Evolutionary conservation across 2,113 vertebrate genomes (phyloP), one percentile per base, ranked within the genome.

Genomic region (Microcebus lehilahytsara): DNA sequence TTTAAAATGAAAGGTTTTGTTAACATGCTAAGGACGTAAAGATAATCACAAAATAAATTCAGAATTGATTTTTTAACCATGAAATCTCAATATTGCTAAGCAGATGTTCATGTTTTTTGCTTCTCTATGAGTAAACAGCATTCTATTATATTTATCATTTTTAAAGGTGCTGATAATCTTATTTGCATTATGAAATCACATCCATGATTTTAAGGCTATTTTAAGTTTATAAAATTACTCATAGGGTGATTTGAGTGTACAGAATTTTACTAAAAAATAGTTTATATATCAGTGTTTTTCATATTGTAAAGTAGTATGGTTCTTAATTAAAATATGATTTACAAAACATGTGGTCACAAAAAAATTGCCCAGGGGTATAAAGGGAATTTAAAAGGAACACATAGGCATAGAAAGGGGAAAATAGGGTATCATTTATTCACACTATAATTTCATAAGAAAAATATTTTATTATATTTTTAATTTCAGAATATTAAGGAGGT

Each of bases 281-380:
- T 4, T 4, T 74, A 78, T 49, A 69, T 74, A 49, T 40, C 34
- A 86, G 27, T 72, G 20, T n/a, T 64, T 74, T 34, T 69, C 34
- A 75, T 88, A 79, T 78, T 23, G 56, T 53, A 78, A 13, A 40
- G 17, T 91, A 58, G 8, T 17, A 40, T 58, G 17, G 62, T 46
- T 88, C 79, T 93, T 78, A 86, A 64, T 90, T 93, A 95, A 83
- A 34, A 91, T 49, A 37, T 71, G 9, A 74, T 91, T 86, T 83
- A 71, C 8, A 23, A 53, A 87, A 53, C 0, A 30, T n/a, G 71
- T 42, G 5, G 13, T 30, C 0, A 72, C 11, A 25, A 7, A 79
- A n/a, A 77, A 67, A n/a, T 49, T 34, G 9, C 74, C 46, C 56
- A 27, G 27, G 20, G 11, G 58, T 16, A 30, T 79, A 46, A 72